Percentiles rank a stretch among this genome's conserved stretches.
phyloP scores from a whole-genome alignment of 2,113 vertebrate species.

The Gyps fulvus region DNA sequence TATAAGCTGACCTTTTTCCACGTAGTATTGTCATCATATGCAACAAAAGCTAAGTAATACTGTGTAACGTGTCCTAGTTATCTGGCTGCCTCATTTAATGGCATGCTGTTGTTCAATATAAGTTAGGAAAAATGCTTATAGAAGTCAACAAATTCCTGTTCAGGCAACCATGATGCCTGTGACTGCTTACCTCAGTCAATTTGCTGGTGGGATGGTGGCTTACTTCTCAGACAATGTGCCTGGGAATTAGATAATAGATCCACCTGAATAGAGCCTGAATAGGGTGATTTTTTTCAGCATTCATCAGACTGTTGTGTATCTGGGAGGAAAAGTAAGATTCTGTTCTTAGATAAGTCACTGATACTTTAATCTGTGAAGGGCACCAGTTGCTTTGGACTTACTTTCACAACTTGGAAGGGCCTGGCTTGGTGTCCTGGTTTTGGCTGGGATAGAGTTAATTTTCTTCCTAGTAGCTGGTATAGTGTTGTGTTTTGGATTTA shows the following conservation, averaged over 20 bases:
- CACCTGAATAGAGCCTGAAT: not conserved
- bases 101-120: not conserved
- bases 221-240: not conserved
- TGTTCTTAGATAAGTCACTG: not conserved
- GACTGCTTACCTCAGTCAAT: not conserved
- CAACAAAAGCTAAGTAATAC: not conserved
- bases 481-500: no score
- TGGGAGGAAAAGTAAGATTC: not conserved
- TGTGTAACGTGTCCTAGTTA: not conserved
- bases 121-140: not conserved
- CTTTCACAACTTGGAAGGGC: not conserved
- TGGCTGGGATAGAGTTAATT: no score
- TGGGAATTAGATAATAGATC: not conserved
- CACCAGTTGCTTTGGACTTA: not conserved
- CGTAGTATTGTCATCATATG: not conserved
- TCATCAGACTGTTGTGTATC: not conserved
- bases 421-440: not conserved
- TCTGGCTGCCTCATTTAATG: not conserved
- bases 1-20: not conserved
- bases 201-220: not conserved
- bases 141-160: not conserved
- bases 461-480: no score
- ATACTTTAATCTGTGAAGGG: not conserved
- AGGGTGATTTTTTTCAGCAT: not conserved
- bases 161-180: not conserved